Evolutionary conservation across 2,113 vertebrate species (phyloP).

Genomic region (Columba livia): DNA sequence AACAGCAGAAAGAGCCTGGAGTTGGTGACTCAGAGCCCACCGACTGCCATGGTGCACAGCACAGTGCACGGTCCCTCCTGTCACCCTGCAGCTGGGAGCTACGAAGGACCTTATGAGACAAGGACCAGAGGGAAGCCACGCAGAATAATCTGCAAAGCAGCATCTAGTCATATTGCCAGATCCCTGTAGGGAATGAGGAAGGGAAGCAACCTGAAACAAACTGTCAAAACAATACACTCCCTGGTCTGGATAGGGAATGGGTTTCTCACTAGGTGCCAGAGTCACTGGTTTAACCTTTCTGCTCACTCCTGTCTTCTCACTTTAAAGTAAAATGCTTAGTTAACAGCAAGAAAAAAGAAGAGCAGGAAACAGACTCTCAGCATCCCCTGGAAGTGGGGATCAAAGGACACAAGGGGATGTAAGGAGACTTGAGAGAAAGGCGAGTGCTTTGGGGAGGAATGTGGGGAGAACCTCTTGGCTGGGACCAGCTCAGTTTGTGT

Average conservation of each 20-base stretch:
- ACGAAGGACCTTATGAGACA: background rate
- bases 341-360: background rate
- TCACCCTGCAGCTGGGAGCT: background rate
- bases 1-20: background rate
- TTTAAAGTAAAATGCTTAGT: background rate
- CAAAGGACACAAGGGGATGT: background rate
- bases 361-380: background rate
- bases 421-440: slow-evolving; percentile 20
- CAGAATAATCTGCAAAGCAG: background rate
- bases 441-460: background rate
- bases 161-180: background rate
- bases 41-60: rapidly evolving
- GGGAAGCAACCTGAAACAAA: slow-evolving; percentile 2
- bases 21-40: background rate
- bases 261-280: background rate
- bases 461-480: background rate
- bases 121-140: background rate
- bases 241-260: background rate
- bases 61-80: background rate
- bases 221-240: slow-evolving; percentile 22
- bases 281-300: slow-evolving; percentile 17
- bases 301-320: background rate
- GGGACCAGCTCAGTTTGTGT: background rate
- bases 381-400: background rate
- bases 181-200: background rate